Percentiles rank a stretch among this genome's conserved stretches.
Conservation (phyloP, 2,888 invertebrate genomes). For the Idaea aversata region DNA sequence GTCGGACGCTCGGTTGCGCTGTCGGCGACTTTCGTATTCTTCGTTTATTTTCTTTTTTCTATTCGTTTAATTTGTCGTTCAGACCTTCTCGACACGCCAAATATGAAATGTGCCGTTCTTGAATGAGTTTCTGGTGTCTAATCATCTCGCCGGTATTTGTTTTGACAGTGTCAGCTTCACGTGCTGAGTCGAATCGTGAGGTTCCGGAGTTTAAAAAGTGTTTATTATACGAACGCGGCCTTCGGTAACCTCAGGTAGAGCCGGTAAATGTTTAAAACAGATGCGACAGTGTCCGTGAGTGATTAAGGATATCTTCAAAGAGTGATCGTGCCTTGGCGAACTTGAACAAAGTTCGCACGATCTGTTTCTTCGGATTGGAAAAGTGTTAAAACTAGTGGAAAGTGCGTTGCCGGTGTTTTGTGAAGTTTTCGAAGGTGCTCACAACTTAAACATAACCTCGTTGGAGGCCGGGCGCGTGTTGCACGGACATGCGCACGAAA, state of each 20-base stretch:
- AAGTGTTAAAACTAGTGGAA: conserved; percentile 55
- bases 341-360: conserved; percentile 49
- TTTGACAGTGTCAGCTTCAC: conserved; percentile 78
- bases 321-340: conserved; percentile 39
- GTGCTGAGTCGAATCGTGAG: conserved; percentile 73
- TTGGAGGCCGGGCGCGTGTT: conserved; percentile 72
- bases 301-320: conserved; percentile 48
- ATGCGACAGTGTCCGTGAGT: conserved; percentile 56
- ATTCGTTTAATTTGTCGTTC: conserved; percentile 77
- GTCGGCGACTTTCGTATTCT: conserved; percentile 77
- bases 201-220: conserved; percentile 76
- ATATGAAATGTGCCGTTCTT: conserved; percentile 59
- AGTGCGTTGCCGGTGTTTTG: conserved; percentile 52
- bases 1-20: conserved; percentile 77
- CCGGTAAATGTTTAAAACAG: conserved; percentile 59
- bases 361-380: conserved; percentile 54
- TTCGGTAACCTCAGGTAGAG: conserved; percentile 71
- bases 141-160: conserved; percentile 56
- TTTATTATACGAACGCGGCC: conserved; percentile 71
- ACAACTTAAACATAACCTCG: conserved; percentile 74
- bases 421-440: conserved; percentile 57
- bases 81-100: conserved; percentile 53
- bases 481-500: conserved; percentile 72
- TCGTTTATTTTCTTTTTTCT: conserved; percentile 79
- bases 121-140: conserved; percentile 56